A percentile compares a stretch with the other conserved stretches of the same genome.
Conservation (phyloP, 2,888 invertebrate species). For the Ennomos quercinarius region DNA sequence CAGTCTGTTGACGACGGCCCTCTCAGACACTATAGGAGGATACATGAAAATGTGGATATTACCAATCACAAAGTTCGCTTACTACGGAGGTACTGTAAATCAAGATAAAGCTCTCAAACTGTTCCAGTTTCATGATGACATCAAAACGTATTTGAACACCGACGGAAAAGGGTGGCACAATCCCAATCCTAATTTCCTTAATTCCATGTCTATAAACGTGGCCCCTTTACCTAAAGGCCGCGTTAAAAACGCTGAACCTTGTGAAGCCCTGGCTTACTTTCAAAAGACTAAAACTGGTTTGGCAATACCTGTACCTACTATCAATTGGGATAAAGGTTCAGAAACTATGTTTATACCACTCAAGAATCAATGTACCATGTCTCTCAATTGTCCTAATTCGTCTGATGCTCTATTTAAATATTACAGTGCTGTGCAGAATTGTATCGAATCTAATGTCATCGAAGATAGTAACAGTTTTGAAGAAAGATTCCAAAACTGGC, state of each 20-base stretch:
- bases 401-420: slow-evolving; percentile 82
- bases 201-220: slow-evolving; percentile 55
- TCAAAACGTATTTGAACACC: slow-evolving; percentile 84
- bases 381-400: slow-evolving; percentile 53
- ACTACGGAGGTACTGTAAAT: slow-evolving; percentile 86
- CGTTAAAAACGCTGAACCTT: slow-evolving; percentile 53
- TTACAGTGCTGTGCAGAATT: slow-evolving; percentile 82
- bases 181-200: slow-evolving; percentile 53
- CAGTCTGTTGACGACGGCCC: slow-evolving; percentile 63
- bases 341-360: slow-evolving; percentile 87
- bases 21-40: slow-evolving; percentile 84
- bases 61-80: slow-evolving; percentile 86
- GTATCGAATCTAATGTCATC: slow-evolving; percentile 69
- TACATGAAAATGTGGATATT: slow-evolving; percentile 86
- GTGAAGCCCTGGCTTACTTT: slow-evolving; percentile 61
- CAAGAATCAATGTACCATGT: slow-evolving; percentile 62
- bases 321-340: slow-evolving; percentile 83
- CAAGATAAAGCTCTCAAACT: slow-evolving; percentile 83
- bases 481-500: slow-evolving; percentile 82
- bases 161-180: slow-evolving; percentile 86
- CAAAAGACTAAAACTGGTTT: slow-evolving; percentile 58
- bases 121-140: slow-evolving; percentile 82
- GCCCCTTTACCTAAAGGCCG: slow-evolving; percentile 39
- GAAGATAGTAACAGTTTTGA: slow-evolving; percentile 75
- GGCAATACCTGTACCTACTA: slow-evolving; percentile 83